phyloP scores from a whole-genome alignment of 1,140 invertebrate genomes.

The Cheumatopsyche charites region DNA sequence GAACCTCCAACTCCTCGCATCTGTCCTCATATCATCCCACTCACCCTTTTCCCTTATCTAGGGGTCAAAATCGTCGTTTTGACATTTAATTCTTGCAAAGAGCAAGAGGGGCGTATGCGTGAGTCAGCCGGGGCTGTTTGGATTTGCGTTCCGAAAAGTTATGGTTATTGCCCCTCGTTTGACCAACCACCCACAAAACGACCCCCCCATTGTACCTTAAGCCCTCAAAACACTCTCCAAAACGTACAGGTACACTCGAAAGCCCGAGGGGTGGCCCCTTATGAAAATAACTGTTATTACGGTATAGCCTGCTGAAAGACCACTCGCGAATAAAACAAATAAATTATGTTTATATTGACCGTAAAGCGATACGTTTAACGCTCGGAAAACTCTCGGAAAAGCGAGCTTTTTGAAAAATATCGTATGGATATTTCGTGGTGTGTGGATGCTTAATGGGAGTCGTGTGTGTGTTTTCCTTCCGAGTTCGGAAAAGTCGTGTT shows the following conservation, averaged over 20 bases:
- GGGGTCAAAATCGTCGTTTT: conserved; percentile 16
- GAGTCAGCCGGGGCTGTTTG: conserved; percentile 24
- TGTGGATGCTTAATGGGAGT: no score
- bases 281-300: conserved; percentile 41
- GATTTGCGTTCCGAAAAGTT: conserved; percentile 30
- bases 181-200: conserved; percentile 3
- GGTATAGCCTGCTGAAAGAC: conserved; percentile 38
- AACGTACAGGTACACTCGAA: not conserved
- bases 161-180: conserved; percentile 35
- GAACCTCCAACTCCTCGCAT: no score
- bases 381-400: not conserved
- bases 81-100: conserved; percentile 13
- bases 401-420: no score
- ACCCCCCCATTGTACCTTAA: conserved; percentile 6
- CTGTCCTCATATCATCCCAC: no score
- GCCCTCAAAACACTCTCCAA: conserved; percentile 19
- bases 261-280: not conserved
- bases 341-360: conserved; percentile 39
- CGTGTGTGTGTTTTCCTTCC: no score
- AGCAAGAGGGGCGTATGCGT: conserved; percentile 1
- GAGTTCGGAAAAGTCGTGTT: no score
- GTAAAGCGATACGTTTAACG: conserved; percentile 27
- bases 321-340: conserved; percentile 39
- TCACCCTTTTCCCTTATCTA: not conserved
- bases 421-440: no score